These are phyloP conservation scores for Onchidella celtica DNA, from an alignment of 2,888 invertebrate species.

Conservation along the genomic window DNA sequence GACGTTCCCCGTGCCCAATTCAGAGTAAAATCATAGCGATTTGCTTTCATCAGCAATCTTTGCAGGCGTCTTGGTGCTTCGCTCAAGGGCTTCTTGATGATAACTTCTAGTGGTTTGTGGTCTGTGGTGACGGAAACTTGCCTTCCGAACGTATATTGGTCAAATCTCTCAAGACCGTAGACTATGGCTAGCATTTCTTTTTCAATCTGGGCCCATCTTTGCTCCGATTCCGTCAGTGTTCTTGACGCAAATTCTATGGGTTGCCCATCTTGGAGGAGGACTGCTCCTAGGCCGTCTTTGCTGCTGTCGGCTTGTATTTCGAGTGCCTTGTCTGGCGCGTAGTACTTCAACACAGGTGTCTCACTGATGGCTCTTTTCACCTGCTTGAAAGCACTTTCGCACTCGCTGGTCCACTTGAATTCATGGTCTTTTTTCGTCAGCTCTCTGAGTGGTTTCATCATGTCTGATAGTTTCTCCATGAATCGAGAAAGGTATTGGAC, in stretches of 20 bases:
- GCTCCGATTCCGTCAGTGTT: slow-evolving; percentile 32
- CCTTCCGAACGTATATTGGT: too few species aligned
- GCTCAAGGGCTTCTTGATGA: too few species aligned
- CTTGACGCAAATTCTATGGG: slow-evolving; percentile 50
- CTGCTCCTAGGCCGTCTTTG: slow-evolving; percentile 45
- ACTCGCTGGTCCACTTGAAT: slow-evolving; percentile 45
- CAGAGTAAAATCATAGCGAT: too few species aligned
- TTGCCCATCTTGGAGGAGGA: slow-evolving; percentile 41
- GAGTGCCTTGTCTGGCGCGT: background rate
- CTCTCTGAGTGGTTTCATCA: slow-evolving; percentile 37
- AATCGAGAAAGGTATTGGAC: slow-evolving; percentile 56
- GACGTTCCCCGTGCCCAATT: too few species aligned
- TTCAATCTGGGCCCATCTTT: too few species aligned
- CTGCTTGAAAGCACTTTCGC: slow-evolving; percentile 19
- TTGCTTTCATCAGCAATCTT: too few species aligned
- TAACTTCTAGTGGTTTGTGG: too few species aligned
- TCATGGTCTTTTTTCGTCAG: slow-evolving; percentile 49
- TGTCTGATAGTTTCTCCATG: slow-evolving; percentile 28
- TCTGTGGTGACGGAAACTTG: too few species aligned
- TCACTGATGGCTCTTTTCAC: slow-evolving; percentile 38
- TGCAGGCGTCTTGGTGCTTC: too few species aligned
- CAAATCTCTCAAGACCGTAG: too few species aligned
- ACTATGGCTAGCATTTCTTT: too few species aligned
- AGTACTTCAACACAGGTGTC: slow-evolving; percentile 35
- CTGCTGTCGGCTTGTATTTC: slow-evolving; percentile 46